These are phyloP conservation scores for Procapra przewalskii DNA, from an alignment of 2,113 vertebrate genomes.

Conservation along the genomic window DNA sequence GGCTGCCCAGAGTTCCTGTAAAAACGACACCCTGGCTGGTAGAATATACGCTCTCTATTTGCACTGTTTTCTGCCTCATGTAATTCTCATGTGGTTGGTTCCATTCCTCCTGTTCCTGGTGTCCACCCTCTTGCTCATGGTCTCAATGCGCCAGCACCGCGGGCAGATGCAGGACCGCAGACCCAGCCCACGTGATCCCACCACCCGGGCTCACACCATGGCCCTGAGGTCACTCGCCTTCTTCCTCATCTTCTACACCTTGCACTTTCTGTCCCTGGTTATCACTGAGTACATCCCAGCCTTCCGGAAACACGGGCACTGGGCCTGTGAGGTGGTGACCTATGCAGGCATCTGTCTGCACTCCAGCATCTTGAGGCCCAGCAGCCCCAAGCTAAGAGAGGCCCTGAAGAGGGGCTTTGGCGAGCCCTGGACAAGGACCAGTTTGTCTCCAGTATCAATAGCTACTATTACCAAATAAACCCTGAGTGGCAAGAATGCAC, in stretches of 20 bases:
- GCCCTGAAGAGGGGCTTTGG: background rate
- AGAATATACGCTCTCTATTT: accelerated
- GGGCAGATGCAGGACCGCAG: background rate
- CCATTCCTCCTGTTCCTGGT: constrained; percentile 49
- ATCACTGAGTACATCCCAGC: background rate
- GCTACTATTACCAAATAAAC: background rate
- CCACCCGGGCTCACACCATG: constrained; percentile 37
- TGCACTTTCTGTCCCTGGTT: constrained; percentile 43
- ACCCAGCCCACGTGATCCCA: background rate
- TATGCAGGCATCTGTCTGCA: constrained; percentile 44
- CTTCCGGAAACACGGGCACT: background rate
- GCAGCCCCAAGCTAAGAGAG: constrained; percentile 64
- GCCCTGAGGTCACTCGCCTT: constrained; percentile 65
- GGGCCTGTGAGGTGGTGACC: constrained; percentile 37
- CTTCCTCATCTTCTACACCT: constrained; percentile 59
- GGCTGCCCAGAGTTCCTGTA: background rate
- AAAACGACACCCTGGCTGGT: background rate
- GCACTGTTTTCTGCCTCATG: background rate
- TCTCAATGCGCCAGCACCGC: constrained; percentile 46
- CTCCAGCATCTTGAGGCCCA: constrained; percentile 55
- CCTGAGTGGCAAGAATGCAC: background rate
- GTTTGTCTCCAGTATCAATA: background rate
- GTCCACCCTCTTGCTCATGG: constrained; percentile 49
- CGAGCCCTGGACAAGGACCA: background rate
- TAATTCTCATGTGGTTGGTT: background rate